Evolutionary conservation across 2,888 invertebrate genomes (phyloP).

Genomic region (Xylocampa areola): DNA sequence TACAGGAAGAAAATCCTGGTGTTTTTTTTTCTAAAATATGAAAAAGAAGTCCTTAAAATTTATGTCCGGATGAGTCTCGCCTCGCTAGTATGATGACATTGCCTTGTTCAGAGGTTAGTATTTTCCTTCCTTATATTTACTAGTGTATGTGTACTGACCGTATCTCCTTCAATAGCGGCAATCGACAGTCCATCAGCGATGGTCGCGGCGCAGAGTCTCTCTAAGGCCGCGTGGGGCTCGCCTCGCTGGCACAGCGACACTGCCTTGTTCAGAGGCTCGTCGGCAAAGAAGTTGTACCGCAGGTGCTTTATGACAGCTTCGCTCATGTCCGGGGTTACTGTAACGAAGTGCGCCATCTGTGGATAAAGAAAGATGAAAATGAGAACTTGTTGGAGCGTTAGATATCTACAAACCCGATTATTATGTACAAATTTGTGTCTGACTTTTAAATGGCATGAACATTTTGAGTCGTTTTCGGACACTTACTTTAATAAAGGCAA

Average conservation of each 20-base stretch:
- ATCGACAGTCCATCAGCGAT: conserved; percentile 92
- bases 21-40: too few relatives aligned
- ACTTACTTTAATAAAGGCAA: too few relatives aligned
- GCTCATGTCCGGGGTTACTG: conserved; percentile 79
- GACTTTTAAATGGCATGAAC: too few relatives aligned
- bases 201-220: conserved; percentile 93
- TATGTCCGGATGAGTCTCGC: too few relatives aligned
- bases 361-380: not conserved
- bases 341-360: conserved; percentile 74
- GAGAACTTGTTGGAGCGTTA: too few relatives aligned
- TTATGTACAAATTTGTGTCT: too few relatives aligned
- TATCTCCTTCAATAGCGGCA: conserved; percentile 91
- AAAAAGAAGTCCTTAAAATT: too few relatives aligned
- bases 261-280: conserved; percentile 95
- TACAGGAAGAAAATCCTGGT: too few relatives aligned
- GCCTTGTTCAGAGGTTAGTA: too few relatives aligned
- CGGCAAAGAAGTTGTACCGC: conserved; percentile 94
- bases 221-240: conserved; percentile 92
- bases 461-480: too few relatives aligned
- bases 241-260: conserved; percentile 93
- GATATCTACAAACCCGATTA: too few relatives aligned
- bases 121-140: not conserved
- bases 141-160: conserved; percentile 83
- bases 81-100: too few relatives aligned
- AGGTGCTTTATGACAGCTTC: conserved; percentile 93